Evolutionary conservation across 2,797 vertebrate species (phyloP).

Genomic region (Prionace glauca): DNA sequence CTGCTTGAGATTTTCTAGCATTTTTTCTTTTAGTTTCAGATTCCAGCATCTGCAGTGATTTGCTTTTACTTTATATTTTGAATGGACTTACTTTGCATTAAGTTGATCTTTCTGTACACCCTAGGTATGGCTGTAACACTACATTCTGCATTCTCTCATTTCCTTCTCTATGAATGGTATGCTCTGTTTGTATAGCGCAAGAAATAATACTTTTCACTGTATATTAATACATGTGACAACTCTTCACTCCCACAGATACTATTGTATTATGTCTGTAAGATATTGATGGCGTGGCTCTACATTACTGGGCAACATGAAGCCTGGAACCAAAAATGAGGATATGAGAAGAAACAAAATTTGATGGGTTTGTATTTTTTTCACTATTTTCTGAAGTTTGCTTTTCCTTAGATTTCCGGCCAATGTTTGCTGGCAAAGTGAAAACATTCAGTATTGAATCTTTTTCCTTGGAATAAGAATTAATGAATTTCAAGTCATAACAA

Average conservation of each 20-base stretch:
- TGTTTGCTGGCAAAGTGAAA: background rate
- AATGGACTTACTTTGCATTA: too few relatives aligned
- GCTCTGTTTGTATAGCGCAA: too few relatives aligned
- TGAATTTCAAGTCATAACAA: background rate
- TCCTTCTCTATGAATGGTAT: too few relatives aligned
- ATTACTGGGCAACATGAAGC: background rate
- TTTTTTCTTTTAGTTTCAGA: too few relatives aligned
- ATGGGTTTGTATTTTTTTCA: background rate
- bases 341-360: background rate
- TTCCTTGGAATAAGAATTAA: background rate
- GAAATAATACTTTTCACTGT: too few relatives aligned
- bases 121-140: too few relatives aligned
- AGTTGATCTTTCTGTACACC: too few relatives aligned
- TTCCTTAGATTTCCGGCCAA: background rate
- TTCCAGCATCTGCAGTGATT: too few relatives aligned
- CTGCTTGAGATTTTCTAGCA: too few relatives aligned
- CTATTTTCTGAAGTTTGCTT: background rate
- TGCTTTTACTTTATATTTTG: too few relatives aligned
- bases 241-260: background rate
- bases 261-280: background rate
- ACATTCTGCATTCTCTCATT: too few relatives aligned
- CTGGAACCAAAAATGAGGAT: background rate
- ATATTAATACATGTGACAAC: too few relatives aligned
- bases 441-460: background rate
- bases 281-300: background rate